Conservation (phyloP, 2,888 invertebrate species). For the Anthrax anthrax region DNA sequence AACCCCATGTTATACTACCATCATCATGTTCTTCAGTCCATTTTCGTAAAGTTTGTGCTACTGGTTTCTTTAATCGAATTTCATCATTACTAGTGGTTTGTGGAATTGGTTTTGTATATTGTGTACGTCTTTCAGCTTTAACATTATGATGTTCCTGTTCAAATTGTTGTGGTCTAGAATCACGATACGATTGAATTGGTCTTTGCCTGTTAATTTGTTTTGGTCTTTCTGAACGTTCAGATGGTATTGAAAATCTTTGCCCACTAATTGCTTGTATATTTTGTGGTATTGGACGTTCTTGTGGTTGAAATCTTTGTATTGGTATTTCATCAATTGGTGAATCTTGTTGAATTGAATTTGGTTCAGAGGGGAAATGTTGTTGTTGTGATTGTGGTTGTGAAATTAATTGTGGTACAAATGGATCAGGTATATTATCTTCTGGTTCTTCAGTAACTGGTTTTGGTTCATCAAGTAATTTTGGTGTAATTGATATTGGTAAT, state of each 20-base stretch:
- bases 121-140: constrained; percentile 15
- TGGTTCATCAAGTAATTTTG: constrained; percentile 30
- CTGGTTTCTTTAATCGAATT: constrained; percentile 44
- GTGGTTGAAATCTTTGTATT: constrained; percentile 22
- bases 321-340: constrained; percentile 29
- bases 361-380: constrained; percentile 31
- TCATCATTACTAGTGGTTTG: constrained; percentile 28
- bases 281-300: constrained; percentile 22
- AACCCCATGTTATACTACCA: constrained; percentile 77
- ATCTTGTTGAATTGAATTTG: constrained; percentile 31
- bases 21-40: constrained; percentile 60
- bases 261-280: constrained; percentile 16
- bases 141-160: constrained; percentile 30
- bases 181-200: constrained; percentile 24
- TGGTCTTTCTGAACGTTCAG: constrained; percentile 19
- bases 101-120: constrained; percentile 30
- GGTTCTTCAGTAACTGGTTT: constrained; percentile 55
- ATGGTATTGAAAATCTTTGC: constrained; percentile 20
- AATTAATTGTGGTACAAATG: constrained; percentile 37
- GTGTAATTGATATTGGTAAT: constrained; percentile 35
- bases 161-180: constrained; percentile 39
- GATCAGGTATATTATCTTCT: constrained; percentile 45
- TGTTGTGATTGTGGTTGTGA: constrained; percentile 28
- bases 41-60: constrained; percentile 53
- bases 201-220: constrained; percentile 9